Evolutionary conservation across 2,888 invertebrate species (phyloP).

Genomic region (Sthenelais limicola): DNA sequence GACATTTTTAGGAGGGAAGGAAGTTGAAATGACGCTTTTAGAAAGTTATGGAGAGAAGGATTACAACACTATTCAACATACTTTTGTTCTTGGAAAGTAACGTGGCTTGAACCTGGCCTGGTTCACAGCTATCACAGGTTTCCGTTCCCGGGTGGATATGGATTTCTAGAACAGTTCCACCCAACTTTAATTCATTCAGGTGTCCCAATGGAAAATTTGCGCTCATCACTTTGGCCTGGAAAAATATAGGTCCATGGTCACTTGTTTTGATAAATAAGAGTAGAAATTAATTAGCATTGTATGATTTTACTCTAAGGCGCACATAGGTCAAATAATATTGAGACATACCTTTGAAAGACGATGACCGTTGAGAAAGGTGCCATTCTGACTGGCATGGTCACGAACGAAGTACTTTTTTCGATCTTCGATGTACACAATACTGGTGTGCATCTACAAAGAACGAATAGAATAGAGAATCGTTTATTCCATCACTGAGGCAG

Average conservation of each 20-base stretch:
- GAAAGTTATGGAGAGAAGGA: no score
- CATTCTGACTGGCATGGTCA: constrained; percentile 91
- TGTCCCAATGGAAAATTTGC: constrained; percentile 76
- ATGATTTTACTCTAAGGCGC: no score
- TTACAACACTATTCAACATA: no score
- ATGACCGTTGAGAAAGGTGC: constrained; percentile 77
- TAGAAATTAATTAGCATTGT: no score
- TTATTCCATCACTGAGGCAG: no score
- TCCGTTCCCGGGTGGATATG: constrained; percentile 85
- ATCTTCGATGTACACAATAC: constrained; percentile 62
- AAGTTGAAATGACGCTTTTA: no score
- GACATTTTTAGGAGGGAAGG: no score
- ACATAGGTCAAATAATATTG: no score
- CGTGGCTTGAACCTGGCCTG: constrained; percentile 77
- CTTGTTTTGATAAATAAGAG: no score
- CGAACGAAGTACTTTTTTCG: constrained; percentile 62
- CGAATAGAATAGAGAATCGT: no score
- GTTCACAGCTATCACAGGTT: constrained; percentile 95
- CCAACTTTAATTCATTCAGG: constrained; percentile 79
- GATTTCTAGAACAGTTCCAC: constrained; percentile 70
- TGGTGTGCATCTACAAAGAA: constrained; percentile 66
- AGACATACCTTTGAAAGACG: constrained; percentile 66
- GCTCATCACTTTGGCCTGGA: constrained; percentile 42
- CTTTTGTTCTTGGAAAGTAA: constrained; percentile 13
- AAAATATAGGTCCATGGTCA: no score